Evolutionary conservation across 1,140 invertebrate species (phyloP).

Genomic region (Pachypeltis micranthus): DNA sequence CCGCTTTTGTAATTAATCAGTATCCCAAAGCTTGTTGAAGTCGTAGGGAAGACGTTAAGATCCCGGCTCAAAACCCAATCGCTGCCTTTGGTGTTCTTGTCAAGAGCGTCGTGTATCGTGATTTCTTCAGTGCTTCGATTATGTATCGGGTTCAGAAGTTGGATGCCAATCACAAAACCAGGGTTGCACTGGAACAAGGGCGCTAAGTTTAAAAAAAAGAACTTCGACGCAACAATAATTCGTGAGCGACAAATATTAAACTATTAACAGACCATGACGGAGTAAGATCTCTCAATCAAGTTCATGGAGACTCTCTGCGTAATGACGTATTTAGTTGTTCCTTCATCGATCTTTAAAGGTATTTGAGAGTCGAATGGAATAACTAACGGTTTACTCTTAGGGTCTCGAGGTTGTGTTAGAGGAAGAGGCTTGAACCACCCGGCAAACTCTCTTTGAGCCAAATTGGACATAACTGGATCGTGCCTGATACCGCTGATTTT

Average conservation of each 20-base stretch:
- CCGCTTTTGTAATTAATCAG: slow-evolving; percentile 74
- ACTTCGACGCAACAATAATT: not conserved
- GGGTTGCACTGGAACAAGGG: slow-evolving; percentile 47
- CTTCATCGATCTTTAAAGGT: slow-evolving; percentile 52
- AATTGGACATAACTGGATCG: slow-evolving; percentile 71
- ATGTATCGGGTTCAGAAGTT: slow-evolving; percentile 75
- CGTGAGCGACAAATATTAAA: not conserved
- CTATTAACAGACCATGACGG: slow-evolving; percentile 32
- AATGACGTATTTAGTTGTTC: slow-evolving; percentile 64
- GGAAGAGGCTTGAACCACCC: slow-evolving; percentile 70
- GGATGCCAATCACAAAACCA: slow-evolving; percentile 60
- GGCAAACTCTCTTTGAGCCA: slow-evolving; percentile 79
- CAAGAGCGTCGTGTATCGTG: slow-evolving; percentile 54
- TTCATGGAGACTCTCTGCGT: slow-evolving; percentile 47
- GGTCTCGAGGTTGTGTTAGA: slow-evolving; percentile 31
- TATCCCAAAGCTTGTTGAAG: slow-evolving; percentile 70
- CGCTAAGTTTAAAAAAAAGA: not conserved
- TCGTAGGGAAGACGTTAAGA: slow-evolving; percentile 71
- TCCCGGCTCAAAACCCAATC: slow-evolving; percentile 70
- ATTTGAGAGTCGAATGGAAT: slow-evolving; percentile 43
- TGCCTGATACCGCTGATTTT: slow-evolving; percentile 79
- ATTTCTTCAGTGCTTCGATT: slow-evolving; percentile 75
- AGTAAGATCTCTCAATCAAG: slow-evolving; percentile 40
- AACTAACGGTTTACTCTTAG: slow-evolving; percentile 42
- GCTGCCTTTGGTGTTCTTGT: slow-evolving; percentile 41